phyloP scores from a whole-genome alignment of 2,888 invertebrate species.

The Eledona agricola region DNA sequence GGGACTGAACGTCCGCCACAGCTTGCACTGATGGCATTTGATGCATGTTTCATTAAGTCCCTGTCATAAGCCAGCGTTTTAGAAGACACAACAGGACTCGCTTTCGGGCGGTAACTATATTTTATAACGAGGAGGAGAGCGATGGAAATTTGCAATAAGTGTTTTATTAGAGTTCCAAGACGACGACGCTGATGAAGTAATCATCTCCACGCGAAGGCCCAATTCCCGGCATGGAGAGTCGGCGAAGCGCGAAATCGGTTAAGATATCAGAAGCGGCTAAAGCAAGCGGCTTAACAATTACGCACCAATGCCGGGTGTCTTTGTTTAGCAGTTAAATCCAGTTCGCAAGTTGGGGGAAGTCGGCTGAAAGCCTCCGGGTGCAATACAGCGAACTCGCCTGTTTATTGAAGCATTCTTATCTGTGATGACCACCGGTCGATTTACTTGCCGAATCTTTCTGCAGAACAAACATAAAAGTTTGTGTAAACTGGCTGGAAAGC shows the following conservation, averaged over 20 bases:
- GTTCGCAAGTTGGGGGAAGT: conserved; percentile 37
- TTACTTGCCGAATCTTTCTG: conserved; percentile 34
- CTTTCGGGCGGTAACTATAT: too few relatives aligned
- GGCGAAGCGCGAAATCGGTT: conserved; percentile 50
- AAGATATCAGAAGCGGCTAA: conserved; percentile 50
- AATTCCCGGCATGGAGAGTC: conserved; percentile 39
- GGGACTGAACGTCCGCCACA: conserved; percentile 40
- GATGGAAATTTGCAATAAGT: too few relatives aligned
- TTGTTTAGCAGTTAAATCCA: conserved; percentile 48
- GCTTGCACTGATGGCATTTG: conserved; percentile 39
- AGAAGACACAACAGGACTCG: conserved; percentile 17
- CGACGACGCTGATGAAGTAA: conserved; percentile 37
- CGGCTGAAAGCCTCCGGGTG: conserved; percentile 40
- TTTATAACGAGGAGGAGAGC: too few relatives aligned
- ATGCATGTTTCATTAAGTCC: conserved; percentile 44
- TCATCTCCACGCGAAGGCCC: conserved; percentile 31
- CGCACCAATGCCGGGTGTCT: conserved; percentile 42
- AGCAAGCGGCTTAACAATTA: conserved; percentile 52
- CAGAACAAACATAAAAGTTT: conserved; percentile 45
- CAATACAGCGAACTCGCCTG: conserved; percentile 35
- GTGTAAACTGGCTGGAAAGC: conserved; percentile 43
- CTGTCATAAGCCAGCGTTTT: conserved; percentile 35
- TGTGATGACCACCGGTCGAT: conserved; percentile 44
- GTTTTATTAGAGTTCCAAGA: conserved; percentile 28
- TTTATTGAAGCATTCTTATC: conserved; percentile 46